phyloP scores from a whole-genome alignment of 2,888 invertebrate species.

The Conchocele bisecta region DNA sequence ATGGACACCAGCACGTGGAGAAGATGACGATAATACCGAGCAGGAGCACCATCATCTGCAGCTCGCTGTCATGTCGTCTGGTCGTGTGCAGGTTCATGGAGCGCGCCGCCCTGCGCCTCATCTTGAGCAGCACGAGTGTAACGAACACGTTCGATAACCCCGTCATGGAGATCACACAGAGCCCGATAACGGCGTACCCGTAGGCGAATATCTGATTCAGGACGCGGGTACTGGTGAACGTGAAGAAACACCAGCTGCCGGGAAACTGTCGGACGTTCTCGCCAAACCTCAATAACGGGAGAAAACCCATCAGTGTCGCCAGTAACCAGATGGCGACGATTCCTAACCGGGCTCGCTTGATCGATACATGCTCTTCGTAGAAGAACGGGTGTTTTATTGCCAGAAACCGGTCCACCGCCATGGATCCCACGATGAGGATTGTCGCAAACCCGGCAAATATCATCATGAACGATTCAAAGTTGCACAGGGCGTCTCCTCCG shows the following conservation, averaged over 20 bases:
- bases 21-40: slow-evolving; percentile 81
- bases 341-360: slow-evolving; percentile 63
- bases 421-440: slow-evolving; percentile 79
- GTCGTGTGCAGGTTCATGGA: slow-evolving; percentile 50
- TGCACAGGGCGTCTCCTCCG: slow-evolving; percentile 75
- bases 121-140: slow-evolving; percentile 68
- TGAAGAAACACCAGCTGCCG: slow-evolving; percentile 82
- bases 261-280: slow-evolving; percentile 80
- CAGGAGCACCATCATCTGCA: slow-evolving; percentile 82
- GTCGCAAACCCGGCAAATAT: slow-evolving; percentile 78
- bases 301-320: slow-evolving; percentile 69
- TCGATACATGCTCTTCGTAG: slow-evolving; percentile 71
- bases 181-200: slow-evolving; percentile 75
- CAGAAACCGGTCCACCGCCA: slow-evolving; percentile 80
- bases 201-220: slow-evolving; percentile 74
- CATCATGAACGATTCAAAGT: slow-evolving; percentile 80
- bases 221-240: slow-evolving; percentile 71
- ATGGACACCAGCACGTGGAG: slow-evolving; percentile 81
- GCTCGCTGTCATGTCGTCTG: slow-evolving; percentile 69
- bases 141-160: slow-evolving; percentile 73
- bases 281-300: slow-evolving; percentile 80
- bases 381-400: slow-evolving; percentile 77
- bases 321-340: slow-evolving; percentile 68
- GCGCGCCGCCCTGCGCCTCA: slow-evolving; percentile 63
- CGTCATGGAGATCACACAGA: slow-evolving; percentile 72